Percentiles rank a stretch among this genome's conserved stretches.
Conservation (phyloP, 2,113 vertebrate genomes). For the Hypanus sabinus region DNA sequence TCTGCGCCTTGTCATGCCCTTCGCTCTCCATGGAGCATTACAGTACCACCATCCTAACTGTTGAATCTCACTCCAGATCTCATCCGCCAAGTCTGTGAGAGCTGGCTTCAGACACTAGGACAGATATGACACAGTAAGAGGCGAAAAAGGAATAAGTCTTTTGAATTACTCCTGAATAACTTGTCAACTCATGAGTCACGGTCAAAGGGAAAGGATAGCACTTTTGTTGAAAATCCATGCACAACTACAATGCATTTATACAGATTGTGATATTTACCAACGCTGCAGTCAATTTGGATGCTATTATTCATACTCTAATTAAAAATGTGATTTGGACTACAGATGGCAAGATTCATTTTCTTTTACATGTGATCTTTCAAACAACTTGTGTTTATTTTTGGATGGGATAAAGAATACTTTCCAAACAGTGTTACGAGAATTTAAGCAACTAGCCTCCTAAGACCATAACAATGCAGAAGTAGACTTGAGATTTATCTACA, state of each 20-base stretch:
- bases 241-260: background rate
- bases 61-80: no score
- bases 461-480: background rate
- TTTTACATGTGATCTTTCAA: background rate
- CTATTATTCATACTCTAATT: background rate
- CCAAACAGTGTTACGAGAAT: background rate
- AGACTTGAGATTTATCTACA: background rate
- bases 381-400: background rate
- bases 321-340: background rate
- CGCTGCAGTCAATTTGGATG: background rate
- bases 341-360: background rate
- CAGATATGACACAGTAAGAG: background rate
- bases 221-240: conserved; percentile 21
- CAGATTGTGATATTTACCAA: background rate
- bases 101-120: no score
- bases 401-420: background rate
- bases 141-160: background rate
- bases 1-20: no score
- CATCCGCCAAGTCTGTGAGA: no score
- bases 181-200: background rate
- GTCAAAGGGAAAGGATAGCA: background rate
- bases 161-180: background rate
- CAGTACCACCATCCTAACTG: no score
- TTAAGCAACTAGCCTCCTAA: background rate
- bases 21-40: no score